Percentiles rank a stretch among this genome's conserved stretches.
Conservation (phyloP, 1,140 invertebrate species). For the Pseudomyrmex sp. region DNA sequence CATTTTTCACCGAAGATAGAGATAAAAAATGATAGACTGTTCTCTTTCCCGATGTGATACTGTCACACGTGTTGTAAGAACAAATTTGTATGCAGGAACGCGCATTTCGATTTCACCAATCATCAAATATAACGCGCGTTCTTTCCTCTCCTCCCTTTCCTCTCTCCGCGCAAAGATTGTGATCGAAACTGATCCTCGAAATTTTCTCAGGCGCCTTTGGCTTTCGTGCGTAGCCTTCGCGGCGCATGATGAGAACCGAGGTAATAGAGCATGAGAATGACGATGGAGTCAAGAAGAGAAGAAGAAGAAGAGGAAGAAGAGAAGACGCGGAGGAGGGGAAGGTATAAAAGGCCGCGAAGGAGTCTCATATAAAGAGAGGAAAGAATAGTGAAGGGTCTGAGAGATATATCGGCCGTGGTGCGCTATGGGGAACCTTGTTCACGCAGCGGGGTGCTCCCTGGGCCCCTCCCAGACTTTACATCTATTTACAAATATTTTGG, state of each 20-base stretch:
- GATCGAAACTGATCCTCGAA: constrained; percentile 13
- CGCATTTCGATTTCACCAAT: neutral
- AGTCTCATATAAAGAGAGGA: constrained; percentile 56
- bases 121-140: neutral
- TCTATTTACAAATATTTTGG: constrained; percentile 85
- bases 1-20: neutral
- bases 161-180: constrained; percentile 1
- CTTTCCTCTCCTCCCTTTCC: too few species aligned
- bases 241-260: constrained; percentile 49
- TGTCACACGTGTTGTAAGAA: neutral
- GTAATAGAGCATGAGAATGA: constrained; percentile 61
- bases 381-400: constrained; percentile 59
- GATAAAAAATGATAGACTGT: neutral
- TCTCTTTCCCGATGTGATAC: neutral
- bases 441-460: constrained; percentile 77
- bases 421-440: constrained; percentile 80
- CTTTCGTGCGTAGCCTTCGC: constrained; percentile 28
- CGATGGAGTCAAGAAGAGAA: constrained; percentile 53
- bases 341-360: constrained; percentile 63
- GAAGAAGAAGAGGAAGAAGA: constrained; percentile 54
- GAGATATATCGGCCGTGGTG: constrained; percentile 70
- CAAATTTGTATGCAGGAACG: neutral
- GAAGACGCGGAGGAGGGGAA: constrained; percentile 51
- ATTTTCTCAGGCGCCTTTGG: constrained; percentile 28
- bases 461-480: constrained; percentile 79